Percentiles rank a stretch among this genome's conserved stretches.
Conservation (phyloP, 2,113 vertebrate species). For the Melanostigma gelatinosum region DNA sequence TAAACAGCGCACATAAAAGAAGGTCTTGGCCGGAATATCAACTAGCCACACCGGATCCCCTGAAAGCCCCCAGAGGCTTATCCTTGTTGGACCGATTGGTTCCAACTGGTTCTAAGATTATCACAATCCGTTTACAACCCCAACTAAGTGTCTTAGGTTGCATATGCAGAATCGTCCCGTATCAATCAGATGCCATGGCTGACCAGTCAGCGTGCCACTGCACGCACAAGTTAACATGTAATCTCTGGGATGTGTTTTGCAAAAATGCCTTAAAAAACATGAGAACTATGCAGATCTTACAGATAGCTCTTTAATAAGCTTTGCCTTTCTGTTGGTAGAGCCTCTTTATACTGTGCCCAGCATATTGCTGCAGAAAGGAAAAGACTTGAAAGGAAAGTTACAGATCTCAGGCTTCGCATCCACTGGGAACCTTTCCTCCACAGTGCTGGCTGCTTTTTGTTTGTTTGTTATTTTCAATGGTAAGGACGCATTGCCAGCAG, state of each 20-base stretch:
- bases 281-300: neutral
- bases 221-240: neutral
- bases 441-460: constrained; percentile 34
- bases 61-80: too few relatives aligned
- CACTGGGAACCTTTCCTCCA: constrained; percentile 43
- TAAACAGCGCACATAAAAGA: neutral
- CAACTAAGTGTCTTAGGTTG: neutral
- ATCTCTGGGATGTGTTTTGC: neutral
- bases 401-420: constrained; percentile 48
- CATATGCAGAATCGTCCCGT: neutral
- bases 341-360: constrained; percentile 24
- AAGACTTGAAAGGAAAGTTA: constrained; percentile 53
- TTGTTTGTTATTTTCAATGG: constrained; percentile 43
- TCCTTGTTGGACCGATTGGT: too few relatives aligned
- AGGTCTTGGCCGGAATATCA: neutral
- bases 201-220: neutral
- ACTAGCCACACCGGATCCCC: too few relatives aligned
- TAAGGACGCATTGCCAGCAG: constrained; percentile 51
- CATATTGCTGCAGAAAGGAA: constrained; percentile 32
- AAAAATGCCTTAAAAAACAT: neutral
- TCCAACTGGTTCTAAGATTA: too few relatives aligned
- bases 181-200: neutral
- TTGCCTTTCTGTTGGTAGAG: constrained; percentile 35
- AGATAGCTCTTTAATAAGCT: constrained; percentile 22
- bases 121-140: neutral